Evolutionary conservation across 2,888 invertebrate species (phyloP), one percentile per base, ranked within the genome.

Genomic region (Rhabditoides inermis): DNA sequence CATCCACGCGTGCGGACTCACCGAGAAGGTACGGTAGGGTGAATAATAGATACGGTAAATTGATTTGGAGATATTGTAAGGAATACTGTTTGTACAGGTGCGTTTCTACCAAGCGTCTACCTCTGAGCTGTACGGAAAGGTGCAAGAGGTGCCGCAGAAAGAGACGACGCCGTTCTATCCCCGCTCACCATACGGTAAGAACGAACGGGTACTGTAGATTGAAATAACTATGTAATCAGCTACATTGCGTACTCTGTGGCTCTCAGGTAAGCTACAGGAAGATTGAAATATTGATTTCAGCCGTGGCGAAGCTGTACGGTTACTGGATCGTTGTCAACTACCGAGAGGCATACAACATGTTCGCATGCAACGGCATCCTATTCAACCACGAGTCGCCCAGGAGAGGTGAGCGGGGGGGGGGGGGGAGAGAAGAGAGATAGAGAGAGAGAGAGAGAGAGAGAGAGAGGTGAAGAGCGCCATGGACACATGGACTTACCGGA

Each of bases 331-430:
- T 90, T 0, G 83, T 89, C 27, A 94, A 94, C 80, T 94, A 92
- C 76, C 83, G 92, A 41, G 92, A 94, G 77, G 91, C 94, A 0
- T 94, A 94, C 77, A 83, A 84, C 48, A 90, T 94, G 85, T 92
- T 86, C 78, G 90, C 91, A 0, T 90, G 90, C 75, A 94, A 94
- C 79, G 94, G 94, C 0, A 87, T 94, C 55, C 81, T 94, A 4
- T 94, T 94, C 78, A 94, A 94, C 80, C 94, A 94, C 77, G 94
- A 94, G 80, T 89, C 88, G 69, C 94, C 94, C 0, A 81, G 92
- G 48, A 81, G 94, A 63, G 92, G 78, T 76, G 49, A 35, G 26
- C 40, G 22, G 10, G 15, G 18, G 25, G 27, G 20, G 10, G 7
- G n/a, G n/a, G n/a, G n/a, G n/a, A n/a, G n/a, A n/a, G n/a, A n/a